A percentile compares a stretch with the other conserved stretches of the same genome.
phyloP scores from a whole-genome alignment of 2,113 vertebrate genomes.

The Nansenia antarctica region DNA sequence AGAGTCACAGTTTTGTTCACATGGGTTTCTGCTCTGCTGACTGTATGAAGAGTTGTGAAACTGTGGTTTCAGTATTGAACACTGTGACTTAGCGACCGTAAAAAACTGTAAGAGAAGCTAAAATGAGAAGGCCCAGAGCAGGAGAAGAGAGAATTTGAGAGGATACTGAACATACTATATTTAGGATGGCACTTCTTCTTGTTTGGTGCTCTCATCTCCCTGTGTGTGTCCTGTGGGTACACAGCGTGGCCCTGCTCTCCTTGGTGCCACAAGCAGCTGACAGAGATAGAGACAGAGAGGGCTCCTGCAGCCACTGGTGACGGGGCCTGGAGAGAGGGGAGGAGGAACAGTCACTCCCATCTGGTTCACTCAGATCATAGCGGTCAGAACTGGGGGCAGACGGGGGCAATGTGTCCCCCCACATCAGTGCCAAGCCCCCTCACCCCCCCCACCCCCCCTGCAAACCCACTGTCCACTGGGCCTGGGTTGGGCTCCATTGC shows the following conservation, averaged over 20 bases:
- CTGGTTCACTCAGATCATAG: slow-evolving; percentile 71
- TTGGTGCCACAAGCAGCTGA: slow-evolving; percentile 32
- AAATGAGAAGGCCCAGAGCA: too few species aligned
- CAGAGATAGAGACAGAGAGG: slow-evolving; percentile 15
- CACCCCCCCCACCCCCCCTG: slow-evolving; percentile 20
- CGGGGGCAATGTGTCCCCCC: slow-evolving; percentile 62
- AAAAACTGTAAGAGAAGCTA: too few species aligned
- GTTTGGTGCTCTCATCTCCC: background rate
- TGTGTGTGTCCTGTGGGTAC: background rate
- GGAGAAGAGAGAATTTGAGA: too few species aligned
- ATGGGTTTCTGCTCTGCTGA: too few species aligned
- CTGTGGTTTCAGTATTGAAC: too few species aligned
- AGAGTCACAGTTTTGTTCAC: too few species aligned
- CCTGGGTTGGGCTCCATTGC: slow-evolving; percentile 13
- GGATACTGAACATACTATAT: too few species aligned
- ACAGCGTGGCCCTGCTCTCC: slow-evolving; percentile 11
- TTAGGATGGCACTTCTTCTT: slow-evolving; percentile 1
- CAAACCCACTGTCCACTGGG: slow-evolving; percentile 46
- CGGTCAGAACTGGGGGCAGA: slow-evolving; percentile 50
- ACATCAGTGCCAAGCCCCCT: slow-evolving; percentile 53
- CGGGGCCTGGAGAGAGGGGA: slow-evolving; percentile 49
- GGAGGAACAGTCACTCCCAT: slow-evolving; percentile 71
- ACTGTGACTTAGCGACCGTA: too few species aligned
- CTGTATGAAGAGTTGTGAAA: too few species aligned
- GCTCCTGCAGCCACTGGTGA: slow-evolving; percentile 58